Evolutionary conservation across 1,140 invertebrate species (phyloP).

Genomic region (Manduca sexta): DNA sequence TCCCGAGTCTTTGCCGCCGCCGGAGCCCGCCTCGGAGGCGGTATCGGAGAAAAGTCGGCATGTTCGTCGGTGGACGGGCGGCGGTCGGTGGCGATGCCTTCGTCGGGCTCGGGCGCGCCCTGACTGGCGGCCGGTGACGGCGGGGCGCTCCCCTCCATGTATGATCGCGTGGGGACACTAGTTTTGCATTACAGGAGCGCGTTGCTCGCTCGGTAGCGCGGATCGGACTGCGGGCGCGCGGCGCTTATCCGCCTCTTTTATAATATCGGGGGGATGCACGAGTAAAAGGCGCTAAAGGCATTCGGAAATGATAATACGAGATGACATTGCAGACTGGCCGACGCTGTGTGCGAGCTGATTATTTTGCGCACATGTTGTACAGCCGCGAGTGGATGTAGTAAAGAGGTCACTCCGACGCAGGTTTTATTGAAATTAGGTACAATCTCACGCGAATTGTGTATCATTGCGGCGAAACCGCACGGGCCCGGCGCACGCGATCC

Average conservation of each 20-base stretch:
- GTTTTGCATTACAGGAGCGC: slow-evolving; percentile 57
- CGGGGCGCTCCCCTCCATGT: slow-evolving; percentile 54
- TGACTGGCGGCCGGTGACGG: slow-evolving; percentile 27
- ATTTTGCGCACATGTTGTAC: neutral
- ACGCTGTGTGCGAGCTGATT: slow-evolving; percentile 19
- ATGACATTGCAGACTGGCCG: slow-evolving; percentile 57
- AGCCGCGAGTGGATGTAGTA: slow-evolving; percentile 1
- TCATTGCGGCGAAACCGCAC: slow-evolving; percentile 4
- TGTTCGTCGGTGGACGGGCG: slow-evolving; percentile 65
- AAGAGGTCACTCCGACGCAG: neutral
- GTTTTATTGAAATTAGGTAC: slow-evolving; percentile 14
- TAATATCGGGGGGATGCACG: slow-evolving; percentile 62
- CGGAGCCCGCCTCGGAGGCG: slow-evolving; percentile 75
- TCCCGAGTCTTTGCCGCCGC: slow-evolving; percentile 77
- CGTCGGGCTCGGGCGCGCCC: slow-evolving; percentile 44
- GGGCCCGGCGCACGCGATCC: slow-evolving; percentile 13
- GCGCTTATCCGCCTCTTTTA: slow-evolving; percentile 43
- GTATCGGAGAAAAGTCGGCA: slow-evolving; percentile 77
- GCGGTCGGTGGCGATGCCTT: slow-evolving; percentile 61
- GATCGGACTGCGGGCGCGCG: slow-evolving; percentile 59
- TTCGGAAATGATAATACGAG: slow-evolving; percentile 45
- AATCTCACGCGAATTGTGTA: slow-evolving; percentile 12
- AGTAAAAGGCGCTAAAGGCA: slow-evolving; percentile 53
- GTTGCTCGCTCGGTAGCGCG: slow-evolving; percentile 50
- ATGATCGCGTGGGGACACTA: slow-evolving; percentile 15